These are phyloP conservation scores for Drosophila sordidula DNA, from an alignment of 2,888 invertebrate species.

Conservation along the genomic window DNA sequence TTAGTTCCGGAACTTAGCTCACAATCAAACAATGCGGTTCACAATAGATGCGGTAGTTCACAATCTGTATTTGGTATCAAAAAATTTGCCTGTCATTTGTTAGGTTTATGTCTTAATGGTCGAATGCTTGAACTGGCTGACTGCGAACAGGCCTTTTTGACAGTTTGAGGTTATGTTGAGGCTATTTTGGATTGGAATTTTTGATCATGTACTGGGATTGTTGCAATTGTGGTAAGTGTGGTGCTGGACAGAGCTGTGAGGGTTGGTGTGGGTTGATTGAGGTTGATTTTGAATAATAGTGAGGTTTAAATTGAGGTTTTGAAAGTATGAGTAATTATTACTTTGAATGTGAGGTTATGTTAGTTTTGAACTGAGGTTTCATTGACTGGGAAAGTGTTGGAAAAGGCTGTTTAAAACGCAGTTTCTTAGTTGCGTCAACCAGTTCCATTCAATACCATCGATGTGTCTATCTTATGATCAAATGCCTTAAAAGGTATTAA, in stretches of 20 bases:
- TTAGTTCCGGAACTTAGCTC: slow-evolving; percentile 70
- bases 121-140: slow-evolving; percentile 47
- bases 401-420: no score
- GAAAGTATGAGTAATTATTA: slow-evolving; percentile 13
- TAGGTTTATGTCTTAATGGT: slow-evolving; percentile 34
- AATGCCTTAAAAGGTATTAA: slow-evolving; percentile 47
- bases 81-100: slow-evolving; percentile 45
- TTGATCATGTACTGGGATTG: background rate
- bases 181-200: slow-evolving; percentile 15
- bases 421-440: slow-evolving; percentile 32
- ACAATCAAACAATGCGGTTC: slow-evolving; percentile 75
- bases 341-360: slow-evolving; percentile 26
- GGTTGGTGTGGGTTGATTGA: slow-evolving; percentile 1
- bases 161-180: slow-evolving; percentile 59
- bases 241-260: no score
- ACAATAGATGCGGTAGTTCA: slow-evolving; percentile 43
- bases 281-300: background rate
- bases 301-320: slow-evolving; percentile 1
- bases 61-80: slow-evolving; percentile 35
- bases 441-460: slow-evolving; percentile 30
- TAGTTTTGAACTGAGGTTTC: slow-evolving; percentile 7
- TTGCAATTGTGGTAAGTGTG: slow-evolving; percentile 26
- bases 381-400: background rate
- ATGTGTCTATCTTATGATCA: slow-evolving; percentile 55
- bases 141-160: slow-evolving; percentile 38